Evolutionary conservation across 2,888 invertebrate species (phyloP).

Genomic region (Sphaeridia pumilis): DNA sequence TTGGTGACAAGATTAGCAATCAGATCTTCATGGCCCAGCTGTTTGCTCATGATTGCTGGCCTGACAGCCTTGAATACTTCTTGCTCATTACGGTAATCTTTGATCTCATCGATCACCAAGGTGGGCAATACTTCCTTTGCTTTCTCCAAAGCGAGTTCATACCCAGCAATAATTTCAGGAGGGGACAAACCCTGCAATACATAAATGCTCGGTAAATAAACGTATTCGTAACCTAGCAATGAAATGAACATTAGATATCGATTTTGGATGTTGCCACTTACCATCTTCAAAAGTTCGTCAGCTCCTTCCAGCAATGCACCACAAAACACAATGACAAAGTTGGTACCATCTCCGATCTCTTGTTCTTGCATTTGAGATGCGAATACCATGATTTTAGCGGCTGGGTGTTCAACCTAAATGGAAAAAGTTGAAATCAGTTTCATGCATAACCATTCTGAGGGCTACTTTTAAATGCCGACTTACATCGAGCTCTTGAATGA

Average conservation of each 20-base stretch:
- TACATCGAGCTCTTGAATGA: conserved; percentile 80
- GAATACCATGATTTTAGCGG: conserved; percentile 89
- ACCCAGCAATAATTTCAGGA: conserved; percentile 90
- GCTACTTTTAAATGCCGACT: no score
- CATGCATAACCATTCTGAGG: no score
- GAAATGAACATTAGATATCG: no score
- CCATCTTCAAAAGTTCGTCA: conserved; percentile 78
- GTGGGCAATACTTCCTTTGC: conserved; percentile 77
- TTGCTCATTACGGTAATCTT: conserved; percentile 51
- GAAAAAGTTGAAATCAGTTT: conserved; percentile 6
- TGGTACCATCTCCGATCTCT: conserved; percentile 97
- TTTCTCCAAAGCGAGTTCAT: conserved; percentile 79
- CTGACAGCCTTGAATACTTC: conserved; percentile 63
- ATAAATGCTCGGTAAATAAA: no score
- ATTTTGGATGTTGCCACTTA: no score
- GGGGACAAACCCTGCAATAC: conserved; percentile 92
- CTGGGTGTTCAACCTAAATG: conserved; percentile 82
- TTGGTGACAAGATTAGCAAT: conserved; percentile 70
- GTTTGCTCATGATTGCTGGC: conserved; percentile 90
- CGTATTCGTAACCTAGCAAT: no score
- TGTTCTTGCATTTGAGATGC: conserved; percentile 98
- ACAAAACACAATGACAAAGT: conserved; percentile 89
- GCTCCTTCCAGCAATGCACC: conserved; percentile 85
- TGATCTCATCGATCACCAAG: conserved; percentile 66
- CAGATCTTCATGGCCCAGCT: conserved; percentile 93